A percentile compares a stretch with the other conserved stretches of the same genome.
These are phyloP conservation scores for Coremacera marginata DNA, from an alignment of 2,888 invertebrate genomes.

Conservation along the genomic window DNA sequence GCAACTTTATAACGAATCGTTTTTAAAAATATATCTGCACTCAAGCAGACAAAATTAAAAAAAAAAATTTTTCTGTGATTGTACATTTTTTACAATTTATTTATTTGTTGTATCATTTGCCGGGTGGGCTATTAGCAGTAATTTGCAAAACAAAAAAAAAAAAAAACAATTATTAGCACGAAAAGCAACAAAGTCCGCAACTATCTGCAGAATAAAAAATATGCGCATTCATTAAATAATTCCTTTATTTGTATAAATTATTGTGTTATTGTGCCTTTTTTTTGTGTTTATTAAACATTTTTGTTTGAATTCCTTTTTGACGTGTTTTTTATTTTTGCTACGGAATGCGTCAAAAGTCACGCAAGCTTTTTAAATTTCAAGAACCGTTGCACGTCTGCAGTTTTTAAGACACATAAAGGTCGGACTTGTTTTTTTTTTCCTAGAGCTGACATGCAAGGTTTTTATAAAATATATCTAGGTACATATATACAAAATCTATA, in stretches of 20 bases:
- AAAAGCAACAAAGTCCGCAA: conserved; percentile 21
- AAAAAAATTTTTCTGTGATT: neutral
- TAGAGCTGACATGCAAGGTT: neutral
- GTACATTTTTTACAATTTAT: conserved; percentile 12
- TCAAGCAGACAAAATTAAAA: neutral
- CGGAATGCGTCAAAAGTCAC: conserved; percentile 44
- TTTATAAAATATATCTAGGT: too few relatives aligned
- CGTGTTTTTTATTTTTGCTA: neutral
- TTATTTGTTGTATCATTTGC: conserved; percentile 12
- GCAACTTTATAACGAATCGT: neutral
- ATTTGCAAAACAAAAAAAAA: conserved; percentile 39
- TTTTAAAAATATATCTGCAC: neutral
- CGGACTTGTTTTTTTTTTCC: conserved; percentile 4
- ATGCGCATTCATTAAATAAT: neutral
- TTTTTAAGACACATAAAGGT: conserved; percentile 36
- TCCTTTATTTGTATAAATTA: conserved; percentile 21
- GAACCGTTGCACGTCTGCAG: conserved; percentile 33
- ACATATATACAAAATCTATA: conserved; percentile 14
- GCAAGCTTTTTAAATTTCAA: conserved; percentile 37
- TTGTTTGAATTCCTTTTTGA: neutral
- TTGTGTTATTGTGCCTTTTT: neutral
- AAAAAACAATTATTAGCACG: conserved; percentile 45
- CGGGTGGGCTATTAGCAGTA: conserved; percentile 42
- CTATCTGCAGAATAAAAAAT: neutral
- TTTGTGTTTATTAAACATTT: neutral